These are phyloP conservation scores for Margarornis squamiger DNA, from an alignment of 2,797 vertebrate species.

Conservation along the genomic window DNA sequence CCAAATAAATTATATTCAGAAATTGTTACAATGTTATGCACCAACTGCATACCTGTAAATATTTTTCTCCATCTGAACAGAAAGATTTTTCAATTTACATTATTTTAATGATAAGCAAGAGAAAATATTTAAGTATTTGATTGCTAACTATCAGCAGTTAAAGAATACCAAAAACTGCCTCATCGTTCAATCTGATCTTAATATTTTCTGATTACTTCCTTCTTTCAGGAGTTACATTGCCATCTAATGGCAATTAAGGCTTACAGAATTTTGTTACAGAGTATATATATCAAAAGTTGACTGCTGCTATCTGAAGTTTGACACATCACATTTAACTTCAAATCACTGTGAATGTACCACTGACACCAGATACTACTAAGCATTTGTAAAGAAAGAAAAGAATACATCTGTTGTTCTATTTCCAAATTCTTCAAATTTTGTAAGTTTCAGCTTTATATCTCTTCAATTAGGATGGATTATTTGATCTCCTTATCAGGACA, in stretches of 20 bases:
- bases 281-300: not conserved
- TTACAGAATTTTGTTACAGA: not conserved
- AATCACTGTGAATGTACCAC: not conserved
- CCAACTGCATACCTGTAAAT: not conserved
- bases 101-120: not conserved
- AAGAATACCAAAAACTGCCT: not conserved
- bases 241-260: conserved; percentile 51
- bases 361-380: not conserved
- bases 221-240: conserved; percentile 14
- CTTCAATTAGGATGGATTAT: not conserved
- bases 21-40: not conserved
- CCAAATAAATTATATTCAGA: not conserved
- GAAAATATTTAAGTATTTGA: not conserved
- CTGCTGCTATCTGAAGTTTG: not conserved
- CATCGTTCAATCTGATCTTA: not conserved
- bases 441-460: not conserved
- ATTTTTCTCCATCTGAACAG: not conserved
- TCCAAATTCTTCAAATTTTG: not conserved
- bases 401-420: not conserved
- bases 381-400: not conserved
- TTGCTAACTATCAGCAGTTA: not conserved
- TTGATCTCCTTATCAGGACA: not conserved
- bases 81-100: not conserved
- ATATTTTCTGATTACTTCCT: not conserved
- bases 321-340: not conserved